A percentile compares a stretch with the other conserved stretches of the same genome.
phyloP scores from a whole-genome alignment of 2,888 invertebrate species.

The Mythimna lalbum region DNA sequence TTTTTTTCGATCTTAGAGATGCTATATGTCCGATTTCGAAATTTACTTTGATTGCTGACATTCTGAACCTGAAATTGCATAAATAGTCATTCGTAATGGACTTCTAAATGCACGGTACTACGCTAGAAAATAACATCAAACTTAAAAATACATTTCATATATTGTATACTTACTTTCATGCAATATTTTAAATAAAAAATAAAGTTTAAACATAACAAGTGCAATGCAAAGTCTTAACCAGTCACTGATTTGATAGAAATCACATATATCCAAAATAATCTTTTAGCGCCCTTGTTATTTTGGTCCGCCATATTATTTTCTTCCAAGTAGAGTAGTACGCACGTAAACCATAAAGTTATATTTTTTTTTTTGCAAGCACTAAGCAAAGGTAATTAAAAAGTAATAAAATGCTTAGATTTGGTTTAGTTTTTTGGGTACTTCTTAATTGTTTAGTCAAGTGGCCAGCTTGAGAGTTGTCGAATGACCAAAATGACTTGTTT shows the following conservation, averaged over 20 bases:
- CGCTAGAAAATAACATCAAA: conserved; percentile 63
- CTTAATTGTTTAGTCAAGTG: background rate
- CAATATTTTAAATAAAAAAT: conserved; percentile 53
- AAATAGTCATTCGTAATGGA: conserved; percentile 53
- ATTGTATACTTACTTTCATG: conserved; percentile 68
- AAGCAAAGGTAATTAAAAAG: background rate
- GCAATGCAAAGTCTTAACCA: conserved; percentile 64
- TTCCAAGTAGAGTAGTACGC: conserved; percentile 17
- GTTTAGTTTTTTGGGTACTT: no score
- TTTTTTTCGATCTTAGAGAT: conserved; percentile 94
- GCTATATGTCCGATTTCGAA: conserved; percentile 98
- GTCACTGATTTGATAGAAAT: conserved; percentile 71
- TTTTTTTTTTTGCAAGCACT: background rate
- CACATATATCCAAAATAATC: conserved; percentile 80
- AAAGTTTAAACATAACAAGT: conserved; percentile 66
- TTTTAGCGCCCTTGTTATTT: conserved; percentile 91
- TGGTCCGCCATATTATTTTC: conserved; percentile 88
- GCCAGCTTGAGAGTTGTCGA: background rate
- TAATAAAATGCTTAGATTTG: no score
- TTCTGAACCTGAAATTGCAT: conserved; percentile 73
- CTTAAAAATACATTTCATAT: conserved; percentile 39
- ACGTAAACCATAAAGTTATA: conserved; percentile 26
- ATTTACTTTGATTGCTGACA: conserved; percentile 91
- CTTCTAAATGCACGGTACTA: conserved; percentile 59
- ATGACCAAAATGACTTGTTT: background rate